Evolutionary conservation across 2,888 invertebrate genomes (phyloP), one percentile per base, ranked within the genome.

Genomic region (Leucoptera coffeella): DNA sequence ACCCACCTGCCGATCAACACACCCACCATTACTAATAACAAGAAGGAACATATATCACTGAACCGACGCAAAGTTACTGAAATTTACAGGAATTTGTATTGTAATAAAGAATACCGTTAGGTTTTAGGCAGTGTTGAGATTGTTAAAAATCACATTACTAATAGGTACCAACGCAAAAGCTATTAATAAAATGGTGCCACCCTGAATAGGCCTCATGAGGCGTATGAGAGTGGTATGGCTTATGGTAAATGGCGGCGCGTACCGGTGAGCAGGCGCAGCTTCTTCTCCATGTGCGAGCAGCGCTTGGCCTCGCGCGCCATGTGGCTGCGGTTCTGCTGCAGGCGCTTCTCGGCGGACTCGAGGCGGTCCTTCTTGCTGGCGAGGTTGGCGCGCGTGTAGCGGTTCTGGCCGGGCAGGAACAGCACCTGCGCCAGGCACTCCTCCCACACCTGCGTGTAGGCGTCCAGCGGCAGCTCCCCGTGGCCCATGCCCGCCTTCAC

Each of bases 251-350:
- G n/a, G n/a, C n/a, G n/a, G n/a, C n/a, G 15, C 23, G 29, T 34
- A 62, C 67, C 96, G 4, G 96, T 86, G n/a, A 97, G 72, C 29
- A 97, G 87, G 59, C 94, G 85, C 14, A 99, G 64, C 61, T 95
- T 97, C 58, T 96, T 97, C 57, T 99, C 99, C 75, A 95, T 85
- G 64, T 96, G 99, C 0, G 92, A 91, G 26, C 97, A 96, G 30
- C 85, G 80, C 58, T 96, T 97, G 0, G 97, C 96, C 58, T 97
- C 93, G 37, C 85, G 85, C 0, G 92, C 88, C 97, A 99, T 99
- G 57, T 95, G 95, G 31, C 79, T 80, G 35, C 96, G 77, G 56
- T 97, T 95, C 50, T 87, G 85, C 55, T 97, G 96, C 17, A 97
- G 60, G 33, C 88, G 74, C 44, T 94, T 91, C 47, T 96, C 94